A percentile compares a stretch with the other conserved stretches of the same genome.
Conservation (phyloP, 2,888 invertebrate genomes). For the Phengaris arion region DNA sequence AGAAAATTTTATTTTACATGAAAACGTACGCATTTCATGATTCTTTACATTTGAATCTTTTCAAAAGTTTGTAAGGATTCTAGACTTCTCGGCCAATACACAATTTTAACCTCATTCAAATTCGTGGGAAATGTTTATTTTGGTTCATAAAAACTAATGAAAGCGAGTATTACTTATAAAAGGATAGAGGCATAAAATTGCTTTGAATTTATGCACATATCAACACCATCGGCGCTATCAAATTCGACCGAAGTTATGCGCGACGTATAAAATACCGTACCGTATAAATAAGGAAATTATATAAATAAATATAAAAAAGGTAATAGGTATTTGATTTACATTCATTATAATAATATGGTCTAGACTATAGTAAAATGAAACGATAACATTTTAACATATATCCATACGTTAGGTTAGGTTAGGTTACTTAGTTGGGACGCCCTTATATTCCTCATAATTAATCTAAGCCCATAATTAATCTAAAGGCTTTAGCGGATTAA, state of each 20-base stretch:
- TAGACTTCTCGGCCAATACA: conserved; percentile 7
- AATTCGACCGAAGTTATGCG: not conserved
- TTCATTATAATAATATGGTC: not conserved
- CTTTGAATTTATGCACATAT: conserved; percentile 21
- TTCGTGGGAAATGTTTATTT: conserved; percentile 14
- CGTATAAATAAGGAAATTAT: too few species aligned
- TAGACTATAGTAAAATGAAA: too few species aligned
- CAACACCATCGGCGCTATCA: not conserved
- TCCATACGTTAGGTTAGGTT: too few species aligned
- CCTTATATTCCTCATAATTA: too few species aligned
- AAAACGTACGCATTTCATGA: not conserved
- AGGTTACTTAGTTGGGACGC: too few species aligned
- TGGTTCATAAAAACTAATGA: conserved; percentile 21
- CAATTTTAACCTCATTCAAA: conserved; percentile 16
- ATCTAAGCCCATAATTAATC: too few species aligned
- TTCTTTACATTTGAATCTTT: not conserved
- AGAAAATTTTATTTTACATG: not conserved
- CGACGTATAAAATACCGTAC: not conserved
- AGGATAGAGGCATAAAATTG: conserved; percentile 19
- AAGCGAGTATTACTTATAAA: not conserved
- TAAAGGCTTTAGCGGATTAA: too few species aligned
- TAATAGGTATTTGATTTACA: not conserved
- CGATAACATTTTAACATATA: too few species aligned
- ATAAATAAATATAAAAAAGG: too few species aligned
- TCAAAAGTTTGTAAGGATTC: not conserved